Evolutionary conservation across 2,888 invertebrate genomes (phyloP), one percentile per base, ranked within the genome.

Genomic region (Amitus sp.): DNA sequence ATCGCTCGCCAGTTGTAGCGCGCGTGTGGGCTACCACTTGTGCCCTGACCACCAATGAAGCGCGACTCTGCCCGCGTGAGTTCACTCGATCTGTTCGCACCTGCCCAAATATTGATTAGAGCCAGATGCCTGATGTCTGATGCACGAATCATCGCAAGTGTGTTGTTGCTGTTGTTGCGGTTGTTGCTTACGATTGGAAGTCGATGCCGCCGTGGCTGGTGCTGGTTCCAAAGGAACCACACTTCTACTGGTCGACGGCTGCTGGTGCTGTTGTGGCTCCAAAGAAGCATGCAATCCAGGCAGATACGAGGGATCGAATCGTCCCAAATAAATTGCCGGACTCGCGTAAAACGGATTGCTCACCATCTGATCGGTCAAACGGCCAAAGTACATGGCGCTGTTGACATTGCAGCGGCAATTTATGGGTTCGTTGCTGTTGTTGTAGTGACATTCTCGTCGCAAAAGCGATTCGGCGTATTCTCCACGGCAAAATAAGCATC

Each of bases 41-140:
- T 89, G 89, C 0, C 88, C 87, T 59, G 89, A 80, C 69, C 89
- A 83, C 89, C 89, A 89, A 71, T 89, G 88, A 30, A 89, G 82
- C 1, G 88, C 88, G 46, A 89, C 86, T 49, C 88, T 78, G 6
- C 86, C 74, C 10, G 75, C 76, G 46, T 78, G 72, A 0, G 72
- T 74, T 37, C 77, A 80, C 27, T 79, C 79, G 3, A 75, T 67
- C 39, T 74, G 71, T 17, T 79, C 81, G 40, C 73, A 75, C 13
- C 75, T 70, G 12, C 74, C 73, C 40, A 75, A 56, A 51, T 79
- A 70, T 12, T 81, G 80, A 57, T 77, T 81, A 1, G 66, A 28
- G 28, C 75, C 72, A 1, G 78, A 71, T 5, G 82, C 78, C 64
- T 84, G 84, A 68, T 82, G 82, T 47, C 85, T 83, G 5, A 85